Evolutionary conservation across 92 coral and sea anemone genomes (phyloP).

Genomic region (Siderastrea radians): DNA sequence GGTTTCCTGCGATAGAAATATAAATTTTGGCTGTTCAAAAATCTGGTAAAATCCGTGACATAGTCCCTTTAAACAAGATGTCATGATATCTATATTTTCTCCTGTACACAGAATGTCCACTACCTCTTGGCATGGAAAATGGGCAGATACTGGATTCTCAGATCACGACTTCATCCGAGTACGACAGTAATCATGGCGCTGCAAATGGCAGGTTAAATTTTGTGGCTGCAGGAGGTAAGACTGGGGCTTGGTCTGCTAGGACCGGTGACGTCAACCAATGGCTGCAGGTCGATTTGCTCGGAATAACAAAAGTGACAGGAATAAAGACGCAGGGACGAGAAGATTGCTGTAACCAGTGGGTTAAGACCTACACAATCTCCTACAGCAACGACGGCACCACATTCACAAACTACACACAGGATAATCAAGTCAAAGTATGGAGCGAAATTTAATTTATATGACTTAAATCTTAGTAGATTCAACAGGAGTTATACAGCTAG

Average conservation of each 20-base stretch:
- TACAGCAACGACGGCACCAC: conserved; percentile 6
- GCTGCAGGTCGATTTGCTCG: conserved; percentile 10
- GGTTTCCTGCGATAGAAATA: no score
- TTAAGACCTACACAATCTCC: neutral
- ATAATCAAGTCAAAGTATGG: neutral
- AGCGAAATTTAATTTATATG: neutral
- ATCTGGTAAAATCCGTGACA: no score
- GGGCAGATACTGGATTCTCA: neutral
- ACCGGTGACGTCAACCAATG: neutral
- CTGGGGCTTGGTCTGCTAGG: conserved; percentile 11
- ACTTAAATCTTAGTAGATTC: neutral
- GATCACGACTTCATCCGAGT: conserved; percentile 2
- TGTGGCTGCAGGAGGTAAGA: neutral
- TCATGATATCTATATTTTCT: no score
- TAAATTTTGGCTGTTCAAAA: no score
- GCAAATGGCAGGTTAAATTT: conserved; percentile 8
- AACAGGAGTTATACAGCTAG: neutral
- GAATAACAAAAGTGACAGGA: neutral
- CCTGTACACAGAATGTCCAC: no score
- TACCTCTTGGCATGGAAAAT: neutral
- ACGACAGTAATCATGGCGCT: neutral
- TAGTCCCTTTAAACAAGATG: no score
- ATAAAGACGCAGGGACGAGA: conserved; percentile 4
- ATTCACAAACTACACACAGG: neutral
- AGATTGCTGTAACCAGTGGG: neutral